Conservation (phyloP, 23 tunicate species). For the Corella eumyota region DNA sequence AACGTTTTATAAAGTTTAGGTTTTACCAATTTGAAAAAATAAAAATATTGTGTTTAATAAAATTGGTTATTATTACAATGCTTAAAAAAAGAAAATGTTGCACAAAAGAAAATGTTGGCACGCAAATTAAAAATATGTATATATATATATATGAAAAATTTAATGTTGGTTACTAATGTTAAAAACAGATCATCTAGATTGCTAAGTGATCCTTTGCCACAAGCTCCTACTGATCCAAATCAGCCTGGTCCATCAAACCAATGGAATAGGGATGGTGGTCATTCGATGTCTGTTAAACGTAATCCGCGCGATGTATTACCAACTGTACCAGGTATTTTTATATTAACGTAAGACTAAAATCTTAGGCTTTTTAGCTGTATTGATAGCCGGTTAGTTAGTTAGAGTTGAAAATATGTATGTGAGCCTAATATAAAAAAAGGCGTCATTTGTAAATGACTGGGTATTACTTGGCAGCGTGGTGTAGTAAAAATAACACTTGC, state of each 20-base stretch:
- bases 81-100: background rate
- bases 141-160: too few species aligned
- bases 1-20: background rate
- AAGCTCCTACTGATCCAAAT: constrained; percentile 26
- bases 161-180: too few species aligned
- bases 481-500: too few species aligned
- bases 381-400: background rate
- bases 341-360: background rate
- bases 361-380: background rate
- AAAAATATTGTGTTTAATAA: background rate
- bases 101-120: too few species aligned
- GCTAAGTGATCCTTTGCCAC: constrained; percentile 59
- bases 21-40: background rate
- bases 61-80: background rate
- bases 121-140: too few species aligned
- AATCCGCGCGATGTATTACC: constrained; percentile 72
- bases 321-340: constrained; percentile 46
- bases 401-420: background rate
- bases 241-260: constrained; percentile 17
- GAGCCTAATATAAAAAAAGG: too few species aligned
- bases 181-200: constrained; percentile 46
- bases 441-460: too few species aligned
- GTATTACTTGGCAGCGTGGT: too few species aligned
- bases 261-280: too few species aligned
- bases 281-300: constrained; percentile 34